phyloP scores from a whole-genome alignment of 35 echinoderm and acorn worm genomes.

The Patiria miniata region DNA sequence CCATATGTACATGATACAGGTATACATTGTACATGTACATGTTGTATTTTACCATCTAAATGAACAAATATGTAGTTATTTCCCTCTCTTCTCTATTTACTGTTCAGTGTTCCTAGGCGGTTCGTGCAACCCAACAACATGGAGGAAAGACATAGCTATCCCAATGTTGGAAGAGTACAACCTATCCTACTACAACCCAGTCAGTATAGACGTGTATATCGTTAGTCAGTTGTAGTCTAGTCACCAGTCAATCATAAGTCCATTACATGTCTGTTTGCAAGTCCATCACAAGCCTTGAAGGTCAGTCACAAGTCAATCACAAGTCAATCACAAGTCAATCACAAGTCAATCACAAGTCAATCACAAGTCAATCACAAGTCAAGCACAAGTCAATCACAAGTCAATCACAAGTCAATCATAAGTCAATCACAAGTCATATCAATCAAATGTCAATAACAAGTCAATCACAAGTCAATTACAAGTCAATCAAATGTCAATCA shows the following conservation, averaged over 20 bases:
- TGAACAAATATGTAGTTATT: not conserved
- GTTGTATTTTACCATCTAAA: not conserved
- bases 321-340: too few species aligned
- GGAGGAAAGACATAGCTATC: slow-evolving; percentile 93
- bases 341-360: not conserved
- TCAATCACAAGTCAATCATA: too few species aligned
- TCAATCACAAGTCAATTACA: too few species aligned
- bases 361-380: not conserved
- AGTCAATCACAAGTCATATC: not conserved
- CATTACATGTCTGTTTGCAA: too few species aligned
- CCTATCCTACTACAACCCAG: slow-evolving; percentile 94
- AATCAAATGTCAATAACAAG: too few species aligned
- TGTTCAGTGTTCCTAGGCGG: slow-evolving; percentile 90
- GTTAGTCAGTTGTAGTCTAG: not conserved
- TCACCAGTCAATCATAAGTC: not conserved
- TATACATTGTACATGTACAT: not conserved
- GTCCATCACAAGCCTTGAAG: too few species aligned
- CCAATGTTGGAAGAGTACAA: slow-evolving; percentile 84
- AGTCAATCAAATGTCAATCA: too few species aligned
- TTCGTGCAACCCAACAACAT: slow-evolving; percentile 97
- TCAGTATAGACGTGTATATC: slow-evolving; percentile 44
- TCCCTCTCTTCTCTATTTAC: not conserved
- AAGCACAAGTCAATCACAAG: too few species aligned
- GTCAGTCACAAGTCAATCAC: not conserved
- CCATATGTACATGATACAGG: too few species aligned